Conservation (phyloP, 1,140 invertebrate genomes). For the Eupeodes corollae region DNA sequence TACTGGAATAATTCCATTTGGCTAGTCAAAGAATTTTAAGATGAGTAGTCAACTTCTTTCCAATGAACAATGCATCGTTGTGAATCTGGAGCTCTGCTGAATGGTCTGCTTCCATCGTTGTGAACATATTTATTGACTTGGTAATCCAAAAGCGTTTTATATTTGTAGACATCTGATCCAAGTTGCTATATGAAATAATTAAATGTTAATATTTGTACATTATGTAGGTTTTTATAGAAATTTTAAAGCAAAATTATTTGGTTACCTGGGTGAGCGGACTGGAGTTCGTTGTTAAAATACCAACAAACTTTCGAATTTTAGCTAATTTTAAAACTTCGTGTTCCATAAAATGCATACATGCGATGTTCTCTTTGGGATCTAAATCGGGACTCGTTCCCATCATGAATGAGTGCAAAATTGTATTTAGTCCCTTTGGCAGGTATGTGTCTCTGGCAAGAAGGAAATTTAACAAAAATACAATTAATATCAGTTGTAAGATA, state of each 20-base stretch:
- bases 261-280: conserved; percentile 59
- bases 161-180: conserved; percentile 64
- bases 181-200: conserved; percentile 53
- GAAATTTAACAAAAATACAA: conserved; percentile 1
- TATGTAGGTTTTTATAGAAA: conserved; percentile 23
- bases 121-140: conserved; percentile 69
- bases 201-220: conserved; percentile 7
- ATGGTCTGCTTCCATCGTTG: conserved; percentile 57
- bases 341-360: conserved; percentile 66
- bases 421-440: conserved; percentile 52
- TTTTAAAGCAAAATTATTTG: not conserved
- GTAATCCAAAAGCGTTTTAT: conserved; percentile 62
- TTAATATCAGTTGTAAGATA: not conserved
- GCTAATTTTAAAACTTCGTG: conserved; percentile 56
- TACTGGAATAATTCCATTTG: no score
- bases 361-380: conserved; percentile 58
- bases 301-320: conserved; percentile 49
- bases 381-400: conserved; percentile 60
- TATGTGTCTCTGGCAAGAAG: conserved; percentile 40
- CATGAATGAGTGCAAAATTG: conserved; percentile 74
- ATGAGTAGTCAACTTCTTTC: conserved; percentile 41
- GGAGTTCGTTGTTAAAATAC: conserved; percentile 76
- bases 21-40: no score
- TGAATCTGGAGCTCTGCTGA: conserved; percentile 57
- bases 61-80: conserved; percentile 64